These are phyloP conservation scores for Elephantulus edwardii DNA, from an alignment of 2,113 vertebrate species.

Conservation along the genomic window DNA sequence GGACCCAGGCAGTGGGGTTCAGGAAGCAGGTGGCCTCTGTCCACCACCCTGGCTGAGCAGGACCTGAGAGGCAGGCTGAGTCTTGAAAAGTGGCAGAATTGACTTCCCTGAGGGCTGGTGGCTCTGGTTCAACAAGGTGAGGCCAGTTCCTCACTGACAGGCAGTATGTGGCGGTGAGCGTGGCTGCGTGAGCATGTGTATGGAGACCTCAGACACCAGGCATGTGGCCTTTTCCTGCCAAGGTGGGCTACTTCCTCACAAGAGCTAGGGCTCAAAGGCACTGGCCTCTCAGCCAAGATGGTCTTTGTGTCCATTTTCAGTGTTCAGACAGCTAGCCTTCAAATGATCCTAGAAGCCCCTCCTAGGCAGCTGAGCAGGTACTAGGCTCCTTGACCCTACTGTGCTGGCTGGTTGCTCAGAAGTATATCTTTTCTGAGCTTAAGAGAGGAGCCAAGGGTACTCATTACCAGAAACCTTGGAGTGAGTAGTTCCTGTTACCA, in stretches of 20 bases:
- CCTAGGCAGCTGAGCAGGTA: fast-evolving
- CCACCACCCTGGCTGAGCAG: neutral
- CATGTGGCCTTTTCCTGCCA: neutral
- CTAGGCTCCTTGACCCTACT: fast-evolving
- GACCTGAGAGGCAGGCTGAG: fast-evolving
- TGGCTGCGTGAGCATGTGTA: neutral
- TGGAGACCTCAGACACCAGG: neutral
- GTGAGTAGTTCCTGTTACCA: too few species aligned
- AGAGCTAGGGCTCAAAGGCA: neutral
- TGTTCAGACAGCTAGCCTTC: fast-evolving
- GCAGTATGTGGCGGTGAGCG: neutral
- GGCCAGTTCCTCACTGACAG: neutral
- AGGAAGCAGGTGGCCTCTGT: neutral
- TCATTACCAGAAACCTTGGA: too few species aligned
- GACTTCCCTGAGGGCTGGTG: neutral
- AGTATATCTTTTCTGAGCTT: fast-evolving
- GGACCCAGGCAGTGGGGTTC: neutral
- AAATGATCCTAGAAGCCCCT: neutral
- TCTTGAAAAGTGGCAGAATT: neutral
- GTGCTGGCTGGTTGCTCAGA: fast-evolving
- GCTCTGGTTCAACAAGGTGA: neutral
- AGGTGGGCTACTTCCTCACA: neutral
- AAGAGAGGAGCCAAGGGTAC: fast-evolving
- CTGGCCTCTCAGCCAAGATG: fast-evolving
- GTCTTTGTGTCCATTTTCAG: too few species aligned